phyloP scores from a whole-genome alignment of 2,888 invertebrate genomes.

The Amaurobius ferox region DNA sequence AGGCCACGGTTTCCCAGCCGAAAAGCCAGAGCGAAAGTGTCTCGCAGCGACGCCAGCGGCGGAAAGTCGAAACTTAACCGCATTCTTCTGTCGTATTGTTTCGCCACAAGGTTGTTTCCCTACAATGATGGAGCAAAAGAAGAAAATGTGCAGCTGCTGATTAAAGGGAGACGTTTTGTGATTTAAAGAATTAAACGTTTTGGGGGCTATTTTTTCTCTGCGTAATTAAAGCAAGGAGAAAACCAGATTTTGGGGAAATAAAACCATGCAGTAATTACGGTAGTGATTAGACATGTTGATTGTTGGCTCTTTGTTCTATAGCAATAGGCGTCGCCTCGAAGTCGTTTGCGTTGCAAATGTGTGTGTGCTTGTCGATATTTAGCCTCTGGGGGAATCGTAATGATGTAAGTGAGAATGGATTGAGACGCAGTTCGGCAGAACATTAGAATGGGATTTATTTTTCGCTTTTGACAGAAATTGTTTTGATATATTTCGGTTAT shows the following conservation, averaged over 20 bases:
- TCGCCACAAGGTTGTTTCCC: constrained; percentile 64
- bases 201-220: constrained; percentile 27
- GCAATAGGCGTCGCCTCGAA: not conserved
- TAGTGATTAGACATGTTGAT: constrained; percentile 14
- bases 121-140: not conserved
- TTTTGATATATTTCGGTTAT: not conserved
- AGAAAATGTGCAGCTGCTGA: constrained; percentile 15
- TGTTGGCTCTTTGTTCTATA: constrained; percentile 7
- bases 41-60: constrained; percentile 57
- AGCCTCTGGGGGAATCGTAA: not conserved
- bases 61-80: constrained; percentile 42
- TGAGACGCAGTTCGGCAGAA: not conserved
- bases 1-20: constrained; percentile 59
- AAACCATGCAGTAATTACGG: constrained; percentile 30
- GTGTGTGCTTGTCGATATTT: not conserved
- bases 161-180: constrained; percentile 24
- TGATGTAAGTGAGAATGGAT: constrained; percentile 1
- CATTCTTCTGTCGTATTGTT: constrained; percentile 70
- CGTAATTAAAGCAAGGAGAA: constrained; percentile 53
- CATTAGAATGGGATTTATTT: not conserved
- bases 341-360: constrained; percentile 14
- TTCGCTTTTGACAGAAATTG: not conserved
- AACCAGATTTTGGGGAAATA: constrained; percentile 25
- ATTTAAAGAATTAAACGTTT: constrained; percentile 67
- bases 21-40: constrained; percentile 34